These are phyloP conservation scores for Acanthochromis polyacanthus DNA, from an alignment of 2,113 vertebrate species.

Conservation along the genomic window DNA sequence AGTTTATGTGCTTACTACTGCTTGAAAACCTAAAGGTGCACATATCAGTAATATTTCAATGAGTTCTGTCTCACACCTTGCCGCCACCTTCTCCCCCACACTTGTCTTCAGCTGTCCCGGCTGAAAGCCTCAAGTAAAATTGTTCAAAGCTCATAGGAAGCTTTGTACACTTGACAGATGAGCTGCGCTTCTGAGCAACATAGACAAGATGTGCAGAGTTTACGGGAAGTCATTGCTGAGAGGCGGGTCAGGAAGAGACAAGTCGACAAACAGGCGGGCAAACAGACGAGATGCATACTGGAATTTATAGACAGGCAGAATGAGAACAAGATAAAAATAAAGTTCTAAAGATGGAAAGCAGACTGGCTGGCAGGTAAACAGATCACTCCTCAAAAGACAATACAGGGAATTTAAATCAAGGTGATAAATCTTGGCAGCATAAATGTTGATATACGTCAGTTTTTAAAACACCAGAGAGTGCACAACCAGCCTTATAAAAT, in stretches of 20 bases:
- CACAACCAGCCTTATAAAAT: not conserved
- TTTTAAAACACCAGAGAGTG: not conserved
- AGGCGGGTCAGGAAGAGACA: constrained; percentile 36
- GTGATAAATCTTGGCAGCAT: constrained; percentile 1
- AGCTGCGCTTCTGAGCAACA: not conserved
- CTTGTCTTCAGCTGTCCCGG: not conserved
- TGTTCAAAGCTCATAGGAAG: not conserved
- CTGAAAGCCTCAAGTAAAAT: not conserved
- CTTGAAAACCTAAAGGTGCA: not conserved
- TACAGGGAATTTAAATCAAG: constrained; percentile 12
- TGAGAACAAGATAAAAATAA: constrained; percentile 52
- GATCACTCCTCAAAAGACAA: constrained; percentile 8
- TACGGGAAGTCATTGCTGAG: not conserved
- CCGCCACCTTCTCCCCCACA: not conserved
- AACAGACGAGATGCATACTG: constrained; percentile 11
- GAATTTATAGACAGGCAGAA: constrained; percentile 41
- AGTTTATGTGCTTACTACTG: not conserved
- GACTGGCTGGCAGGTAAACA: constrained; percentile 27
- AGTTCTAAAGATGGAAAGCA: constrained; percentile 41
- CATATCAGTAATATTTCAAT: not conserved
- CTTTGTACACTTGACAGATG: not conserved
- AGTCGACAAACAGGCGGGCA: not conserved
- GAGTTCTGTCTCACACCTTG: not conserved
- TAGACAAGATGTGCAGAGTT: constrained; percentile 9
- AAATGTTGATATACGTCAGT: not conserved